Conservation (phyloP, 30 jellyfish, hydroid and myxozoan genomes). For the Haliclystus octoradiatus region DNA sequence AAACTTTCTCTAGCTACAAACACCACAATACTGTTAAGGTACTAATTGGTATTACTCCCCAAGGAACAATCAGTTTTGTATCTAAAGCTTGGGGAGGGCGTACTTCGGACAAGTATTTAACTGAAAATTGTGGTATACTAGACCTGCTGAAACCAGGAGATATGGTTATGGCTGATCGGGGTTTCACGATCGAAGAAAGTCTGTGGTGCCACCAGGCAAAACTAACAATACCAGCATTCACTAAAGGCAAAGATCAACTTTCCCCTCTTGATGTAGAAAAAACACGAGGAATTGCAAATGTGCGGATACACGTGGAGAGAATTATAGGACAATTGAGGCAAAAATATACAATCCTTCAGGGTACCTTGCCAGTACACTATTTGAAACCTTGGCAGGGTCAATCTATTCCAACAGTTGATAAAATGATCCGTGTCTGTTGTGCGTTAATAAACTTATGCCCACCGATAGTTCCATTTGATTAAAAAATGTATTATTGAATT, state of each 20-base stretch:
- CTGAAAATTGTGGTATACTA: constrained; percentile 26
- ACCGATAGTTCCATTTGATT: constrained; percentile 20
- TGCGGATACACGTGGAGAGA: not conserved
- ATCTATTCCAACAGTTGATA: constrained; percentile 5
- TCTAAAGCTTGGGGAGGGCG: constrained; percentile 37
- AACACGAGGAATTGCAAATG: not conserved
- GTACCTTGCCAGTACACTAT: constrained; percentile 8
- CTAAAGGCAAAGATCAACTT: not conserved
- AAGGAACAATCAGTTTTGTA: constrained; percentile 31
- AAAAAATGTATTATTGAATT: constrained; percentile 1
- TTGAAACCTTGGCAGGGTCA: too few relatives aligned
- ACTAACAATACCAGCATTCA: too few relatives aligned
- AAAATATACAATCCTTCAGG: too few relatives aligned
- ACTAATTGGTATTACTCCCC: too few relatives aligned
- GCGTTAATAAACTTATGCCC: constrained; percentile 21
- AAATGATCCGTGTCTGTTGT: constrained; percentile 16
- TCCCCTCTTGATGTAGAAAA: not conserved
- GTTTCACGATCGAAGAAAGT: too few relatives aligned
- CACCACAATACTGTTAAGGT: too few relatives aligned
- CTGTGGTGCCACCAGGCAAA: too few relatives aligned
- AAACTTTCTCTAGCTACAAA: too few relatives aligned
- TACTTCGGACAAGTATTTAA: constrained; percentile 3
- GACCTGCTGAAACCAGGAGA: too few relatives aligned
- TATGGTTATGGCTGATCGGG: too few relatives aligned
- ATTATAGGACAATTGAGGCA: not conserved